phyloP scores from a whole-genome alignment of 2,113 vertebrate species.

The Laticauda laticaudata region DNA sequence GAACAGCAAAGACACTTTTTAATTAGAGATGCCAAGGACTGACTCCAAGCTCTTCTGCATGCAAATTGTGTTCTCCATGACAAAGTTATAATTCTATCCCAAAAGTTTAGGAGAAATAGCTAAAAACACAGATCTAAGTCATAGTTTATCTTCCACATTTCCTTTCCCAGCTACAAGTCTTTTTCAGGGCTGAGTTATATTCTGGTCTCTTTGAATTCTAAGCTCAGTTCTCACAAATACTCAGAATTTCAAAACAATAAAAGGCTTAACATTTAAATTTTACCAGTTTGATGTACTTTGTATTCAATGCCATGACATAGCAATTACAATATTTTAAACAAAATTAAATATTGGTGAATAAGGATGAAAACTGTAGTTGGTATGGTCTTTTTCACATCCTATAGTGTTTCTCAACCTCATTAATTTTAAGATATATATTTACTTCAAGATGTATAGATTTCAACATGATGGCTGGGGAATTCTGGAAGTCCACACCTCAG shows the following conservation, averaged over 20 bases:
- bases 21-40: not conserved
- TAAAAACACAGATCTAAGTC: not conserved
- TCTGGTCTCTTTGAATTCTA: constrained; percentile 35
- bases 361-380: not conserved
- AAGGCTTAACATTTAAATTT: not conserved
- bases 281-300: not conserved
- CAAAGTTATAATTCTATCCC: not conserved
- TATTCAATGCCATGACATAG: not conserved
- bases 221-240: constrained; percentile 55
- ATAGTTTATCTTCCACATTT: constrained; percentile 49
- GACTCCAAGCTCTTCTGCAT: not conserved
- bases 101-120: not conserved
- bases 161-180: constrained; percentile 21
- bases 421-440: not conserved
- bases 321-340: not conserved
- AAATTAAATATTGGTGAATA: not conserved
- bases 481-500: not conserved
- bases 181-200: constrained; percentile 42
- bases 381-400: not conserved
- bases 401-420: not conserved
- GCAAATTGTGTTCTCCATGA: not conserved
- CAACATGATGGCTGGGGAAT: not conserved
- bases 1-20: not conserved
- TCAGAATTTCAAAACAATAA: constrained; percentile 34
- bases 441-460: not conserved